Base-by-base conservation (phyloP, 1,140 invertebrate genomes). In the Microplitis demolitor region DNA sequence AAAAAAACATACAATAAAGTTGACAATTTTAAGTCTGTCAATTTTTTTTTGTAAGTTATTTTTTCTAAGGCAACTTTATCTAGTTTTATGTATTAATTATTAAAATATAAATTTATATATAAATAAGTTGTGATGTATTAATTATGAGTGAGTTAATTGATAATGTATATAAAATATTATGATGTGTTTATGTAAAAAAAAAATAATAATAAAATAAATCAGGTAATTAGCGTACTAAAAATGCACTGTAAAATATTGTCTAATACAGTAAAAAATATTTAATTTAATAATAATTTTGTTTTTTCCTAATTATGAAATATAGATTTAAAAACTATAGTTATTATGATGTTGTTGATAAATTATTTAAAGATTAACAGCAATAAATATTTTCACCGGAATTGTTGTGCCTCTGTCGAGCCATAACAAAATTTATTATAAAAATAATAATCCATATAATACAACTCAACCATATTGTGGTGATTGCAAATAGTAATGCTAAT, bases 391-490 rank as follows among this genome's bases (percentile, higher is more conserved):
- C 78, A 31, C 75, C 77, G 1, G 75, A 60, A 56, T 31, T 77
- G 3, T 73, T 78, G 1, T 78, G 11, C 54, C 71, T 80, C 14
- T 82, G 80, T 45, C 84, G 83, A n/a, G 89, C 87, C 77, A 91
- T 87, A 8, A 88, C 71, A 11, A 89, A 82, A 71, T 91, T 91
- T 4, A 90, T 80, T 0, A 88, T 75, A 4, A 87, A 78, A 16
- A 90, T 86, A 2, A 74, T 24, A 39, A 89, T 75, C 91, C 90
- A 92, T 13, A 86, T 63, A 4, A 87, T 80, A 2, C 91, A 87
- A 53, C 89, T 88, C 1, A 91, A 74, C 91, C 92, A 92, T 39
- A 89, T 83, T 0, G 88, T 81, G 9, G 89, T 77, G 2, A 93
- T 79, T 0, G 90, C 88, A 39, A 92, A 72, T 73, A 91, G 90